phyloP scores from a whole-genome alignment of 2,888 invertebrate species.

The Parnassius glacialis region DNA sequence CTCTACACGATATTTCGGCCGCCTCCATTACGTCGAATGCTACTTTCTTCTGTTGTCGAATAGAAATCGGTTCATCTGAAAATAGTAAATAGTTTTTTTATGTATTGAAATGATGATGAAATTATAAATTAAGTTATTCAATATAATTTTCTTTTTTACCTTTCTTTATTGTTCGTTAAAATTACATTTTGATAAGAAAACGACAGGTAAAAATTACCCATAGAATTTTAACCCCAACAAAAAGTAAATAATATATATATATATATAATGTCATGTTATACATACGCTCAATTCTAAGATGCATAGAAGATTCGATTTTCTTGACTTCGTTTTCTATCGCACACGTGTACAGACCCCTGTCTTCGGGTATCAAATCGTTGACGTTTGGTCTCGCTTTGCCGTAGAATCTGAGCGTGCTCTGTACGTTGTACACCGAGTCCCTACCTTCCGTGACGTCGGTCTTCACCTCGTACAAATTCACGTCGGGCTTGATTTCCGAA shows the following conservation, averaged over 20 bases:
- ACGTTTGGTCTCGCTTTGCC: conserved; percentile 89
- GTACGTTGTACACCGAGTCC: conserved; percentile 90
- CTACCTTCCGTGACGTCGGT: conserved; percentile 88
- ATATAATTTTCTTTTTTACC: too few species aligned
- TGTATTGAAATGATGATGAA: too few species aligned
- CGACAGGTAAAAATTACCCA: too few species aligned
- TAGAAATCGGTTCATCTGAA: conserved; percentile 91
- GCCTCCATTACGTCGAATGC: conserved; percentile 92
- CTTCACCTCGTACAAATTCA: conserved; percentile 89
- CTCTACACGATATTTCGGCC: conserved; percentile 92
- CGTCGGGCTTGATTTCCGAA: conserved; percentile 87
- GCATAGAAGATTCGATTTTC: conserved; percentile 93
- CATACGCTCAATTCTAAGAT: conserved; percentile 93
- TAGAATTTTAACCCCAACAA: too few species aligned
- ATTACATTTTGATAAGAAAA: too few species aligned
- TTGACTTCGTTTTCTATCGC: conserved; percentile 94
- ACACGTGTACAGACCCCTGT: conserved; percentile 93
- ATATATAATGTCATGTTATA: conserved; percentile 35
- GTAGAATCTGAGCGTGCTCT: conserved; percentile 89
- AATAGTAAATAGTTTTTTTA: conserved; percentile 22
- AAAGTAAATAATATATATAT: too few species aligned
- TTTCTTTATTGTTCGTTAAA: too few species aligned
- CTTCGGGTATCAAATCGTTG: conserved; percentile 89
- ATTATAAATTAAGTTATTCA: too few species aligned
- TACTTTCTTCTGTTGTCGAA: conserved; percentile 92